phyloP scores from a whole-genome alignment of 2,113 vertebrate genomes.

The Oryzias javanicus region DNA sequence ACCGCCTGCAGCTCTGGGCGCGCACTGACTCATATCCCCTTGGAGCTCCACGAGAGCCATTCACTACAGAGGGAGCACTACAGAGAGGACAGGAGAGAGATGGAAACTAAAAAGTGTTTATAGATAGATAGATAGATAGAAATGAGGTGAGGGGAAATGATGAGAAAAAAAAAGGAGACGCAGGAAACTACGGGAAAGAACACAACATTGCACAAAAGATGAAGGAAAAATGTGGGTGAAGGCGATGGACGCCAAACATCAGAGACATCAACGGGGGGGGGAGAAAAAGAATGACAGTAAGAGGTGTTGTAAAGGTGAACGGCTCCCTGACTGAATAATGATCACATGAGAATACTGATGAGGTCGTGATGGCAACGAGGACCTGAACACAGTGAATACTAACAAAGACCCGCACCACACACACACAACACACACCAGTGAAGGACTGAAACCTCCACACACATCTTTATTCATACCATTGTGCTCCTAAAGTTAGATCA shows the following conservation, averaged over 20 bases:
- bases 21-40: conserved; percentile 42
- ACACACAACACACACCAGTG: not conserved
- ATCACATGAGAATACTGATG: conserved; percentile 21
- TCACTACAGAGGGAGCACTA: conserved; percentile 32
- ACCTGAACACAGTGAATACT: conserved; percentile 1
- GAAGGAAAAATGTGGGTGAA: not conserved
- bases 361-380: conserved; percentile 1
- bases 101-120: conserved; percentile 1
- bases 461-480: too few relatives aligned
- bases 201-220: not conserved
- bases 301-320: conserved; percentile 18
- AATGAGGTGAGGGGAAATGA: conserved; percentile 2
- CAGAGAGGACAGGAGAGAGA: conserved; percentile 32
- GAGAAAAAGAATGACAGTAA: not conserved
- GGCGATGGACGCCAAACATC: conserved; percentile 8
- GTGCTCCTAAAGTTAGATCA: not conserved
- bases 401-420: not conserved
- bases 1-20: conserved; percentile 20
- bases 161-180: not conserved
- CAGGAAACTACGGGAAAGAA: conserved; percentile 1
- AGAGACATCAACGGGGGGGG: conserved; percentile 1
- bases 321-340: conserved; percentile 14
- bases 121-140: not conserved
- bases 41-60: conserved; percentile 29
- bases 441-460: not conserved